Evolutionary conservation across 1,140 invertebrate species (phyloP).

Genomic region (Oreohelix idahoensis): DNA sequence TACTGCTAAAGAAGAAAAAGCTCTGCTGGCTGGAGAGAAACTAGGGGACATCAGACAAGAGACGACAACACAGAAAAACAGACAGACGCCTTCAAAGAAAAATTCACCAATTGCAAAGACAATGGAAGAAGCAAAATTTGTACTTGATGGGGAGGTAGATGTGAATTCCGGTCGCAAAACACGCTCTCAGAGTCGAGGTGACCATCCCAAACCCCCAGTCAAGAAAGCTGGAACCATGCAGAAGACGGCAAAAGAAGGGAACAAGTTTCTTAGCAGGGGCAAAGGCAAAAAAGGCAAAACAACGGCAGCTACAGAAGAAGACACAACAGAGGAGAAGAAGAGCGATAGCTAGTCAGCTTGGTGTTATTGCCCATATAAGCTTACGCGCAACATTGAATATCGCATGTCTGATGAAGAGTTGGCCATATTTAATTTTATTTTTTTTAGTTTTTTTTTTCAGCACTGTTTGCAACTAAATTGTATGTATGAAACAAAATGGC

Average conservation of each 20-base stretch:
- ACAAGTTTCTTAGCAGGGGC: slow-evolving; percentile 54
- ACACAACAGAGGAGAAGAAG: neutral
- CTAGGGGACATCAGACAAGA: slow-evolving; percentile 59
- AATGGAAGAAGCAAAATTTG: slow-evolving; percentile 57
- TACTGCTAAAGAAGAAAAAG: slow-evolving; percentile 62
- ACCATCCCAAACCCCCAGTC: slow-evolving; percentile 49
- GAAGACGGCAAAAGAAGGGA: slow-evolving; percentile 56
- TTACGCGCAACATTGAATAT: neutral
- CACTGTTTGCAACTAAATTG: neutral
- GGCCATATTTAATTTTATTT: neutral
- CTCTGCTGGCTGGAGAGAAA: slow-evolving; percentile 56
- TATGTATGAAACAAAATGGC: neutral
- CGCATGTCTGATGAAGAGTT: neutral
- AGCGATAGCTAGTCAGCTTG: neutral
- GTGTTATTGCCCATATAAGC: neutral
- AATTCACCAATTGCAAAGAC: slow-evolving; percentile 56
- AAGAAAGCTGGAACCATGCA: slow-evolving; percentile 60
- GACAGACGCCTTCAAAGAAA: slow-evolving; percentile 47
- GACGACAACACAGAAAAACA: slow-evolving; percentile 48
- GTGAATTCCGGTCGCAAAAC: slow-evolving; percentile 54
- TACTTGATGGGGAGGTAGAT: slow-evolving; percentile 52
- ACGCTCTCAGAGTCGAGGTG: slow-evolving; percentile 49
- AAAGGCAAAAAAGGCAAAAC: slow-evolving; percentile 44
- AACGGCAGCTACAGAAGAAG: neutral
- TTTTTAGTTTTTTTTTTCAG: neutral